phyloP scores from a whole-genome alignment of 1,140 invertebrate species.

The Apis cerana region DNA sequence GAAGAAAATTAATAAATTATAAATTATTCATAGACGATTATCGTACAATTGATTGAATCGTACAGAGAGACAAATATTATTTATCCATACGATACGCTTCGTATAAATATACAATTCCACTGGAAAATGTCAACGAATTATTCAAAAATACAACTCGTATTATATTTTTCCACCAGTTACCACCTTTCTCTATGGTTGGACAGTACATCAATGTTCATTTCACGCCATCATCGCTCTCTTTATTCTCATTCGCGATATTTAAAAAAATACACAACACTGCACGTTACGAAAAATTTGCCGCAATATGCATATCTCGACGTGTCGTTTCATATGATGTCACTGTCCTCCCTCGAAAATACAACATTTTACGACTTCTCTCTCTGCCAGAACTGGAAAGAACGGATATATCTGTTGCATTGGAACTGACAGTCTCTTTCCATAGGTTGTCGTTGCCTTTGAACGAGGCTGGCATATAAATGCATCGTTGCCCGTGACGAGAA shows the following conservation, averaged over 20 bases:
- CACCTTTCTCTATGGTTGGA: too few relatives aligned
- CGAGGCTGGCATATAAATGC: constrained; percentile 32
- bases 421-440: constrained; percentile 6
- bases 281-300: not conserved
- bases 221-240: too few relatives aligned
- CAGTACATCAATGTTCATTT: too few relatives aligned
- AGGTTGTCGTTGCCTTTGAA: constrained; percentile 33
- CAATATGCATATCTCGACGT: not conserved
- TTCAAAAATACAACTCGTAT: too few relatives aligned
- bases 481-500: not conserved
- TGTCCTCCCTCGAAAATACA: not conserved
- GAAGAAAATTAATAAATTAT: too few relatives aligned
- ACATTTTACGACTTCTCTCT: constrained; percentile 3
- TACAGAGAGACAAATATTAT: too few relatives aligned
- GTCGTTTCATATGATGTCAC: not conserved
- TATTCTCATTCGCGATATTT: not conserved
- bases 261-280: not conserved
- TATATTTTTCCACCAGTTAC: too few relatives aligned
- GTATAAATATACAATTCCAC: too few relatives aligned
- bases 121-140: too few relatives aligned
- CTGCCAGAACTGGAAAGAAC: not conserved
- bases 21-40: too few relatives aligned
- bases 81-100: too few relatives aligned
- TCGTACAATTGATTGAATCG: too few relatives aligned
- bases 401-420: not conserved